Percentiles rank a stretch among this genome's conserved stretches.
These are phyloP conservation scores for Telmatherina bonti DNA, from an alignment of 2,797 vertebrate genomes.

Conservation along the genomic window DNA sequence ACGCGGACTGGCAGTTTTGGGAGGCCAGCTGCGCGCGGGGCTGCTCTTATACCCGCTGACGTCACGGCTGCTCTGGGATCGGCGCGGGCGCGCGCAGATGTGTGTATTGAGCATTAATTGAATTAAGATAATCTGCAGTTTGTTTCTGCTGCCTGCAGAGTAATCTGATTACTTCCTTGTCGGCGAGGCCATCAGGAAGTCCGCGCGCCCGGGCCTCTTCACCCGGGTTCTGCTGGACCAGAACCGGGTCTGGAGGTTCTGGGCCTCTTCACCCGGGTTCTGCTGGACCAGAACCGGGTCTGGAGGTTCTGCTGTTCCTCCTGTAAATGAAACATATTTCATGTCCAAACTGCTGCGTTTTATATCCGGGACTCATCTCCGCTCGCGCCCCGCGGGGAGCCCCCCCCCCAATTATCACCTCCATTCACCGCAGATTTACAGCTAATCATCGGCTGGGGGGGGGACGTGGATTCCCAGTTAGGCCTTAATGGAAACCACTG, in stretches of 20 bases:
- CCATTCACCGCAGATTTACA: slow-evolving; percentile 74
- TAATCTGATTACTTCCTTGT: slow-evolving; percentile 91
- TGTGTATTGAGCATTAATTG: slow-evolving; percentile 95
- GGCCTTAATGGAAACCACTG: slow-evolving; percentile 63
- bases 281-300: background rate
- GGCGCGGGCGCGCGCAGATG: slow-evolving; percentile 74
- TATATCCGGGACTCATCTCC: slow-evolving; percentile 38
- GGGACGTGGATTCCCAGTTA: slow-evolving; percentile 69
- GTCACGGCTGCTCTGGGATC: slow-evolving; percentile 85
- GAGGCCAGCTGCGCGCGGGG: slow-evolving; percentile 82
- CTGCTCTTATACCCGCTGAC: slow-evolving; percentile 93
- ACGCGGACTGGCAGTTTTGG: slow-evolving; percentile 35
- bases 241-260: background rate
- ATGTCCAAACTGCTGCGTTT: slow-evolving; percentile 19
- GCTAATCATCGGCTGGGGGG: slow-evolving; percentile 65
- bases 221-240: background rate
- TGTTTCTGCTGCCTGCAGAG: slow-evolving; percentile 84
- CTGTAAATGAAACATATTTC: slow-evolving; percentile 31
- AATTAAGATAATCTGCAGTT: slow-evolving; percentile 93
- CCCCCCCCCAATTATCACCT: slow-evolving; percentile 81
- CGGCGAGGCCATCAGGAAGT: slow-evolving; percentile 39
- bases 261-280: background rate
- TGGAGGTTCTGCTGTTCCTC: no score
- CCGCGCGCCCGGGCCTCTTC: background rate
- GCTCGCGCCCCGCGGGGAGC: slow-evolving; percentile 68